Evolutionary conservation across 2,888 invertebrate genomes (phyloP), one percentile per base, ranked within the genome.

Genomic region (Melinopterus prodromus): DNA sequence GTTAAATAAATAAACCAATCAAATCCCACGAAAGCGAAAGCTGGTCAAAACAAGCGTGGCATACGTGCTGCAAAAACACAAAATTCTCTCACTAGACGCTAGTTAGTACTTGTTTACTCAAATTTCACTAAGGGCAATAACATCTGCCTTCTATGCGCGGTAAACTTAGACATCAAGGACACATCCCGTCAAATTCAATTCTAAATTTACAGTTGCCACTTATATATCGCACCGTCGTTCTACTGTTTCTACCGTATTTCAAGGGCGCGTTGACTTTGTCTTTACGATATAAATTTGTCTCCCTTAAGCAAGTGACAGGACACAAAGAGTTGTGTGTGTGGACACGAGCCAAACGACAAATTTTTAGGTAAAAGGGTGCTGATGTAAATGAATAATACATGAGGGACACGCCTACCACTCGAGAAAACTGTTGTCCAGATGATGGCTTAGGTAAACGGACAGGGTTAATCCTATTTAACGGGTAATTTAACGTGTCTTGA

Each of bases 111-210:
- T 53, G 53, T 53, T 53, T 53, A 7, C 53, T 53, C 7, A 53
- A 53, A 53, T 53, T 53, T 53, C 53, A 53, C 53, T 53, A 53
- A 53, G 53, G 53, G 53, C 53, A 53, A 53, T 53, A 53, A 53
- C 53, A 53, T 53, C 53, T 53, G 53, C 53, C 53, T 53, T 53
- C 53, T 53, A 53, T 7, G 2, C 53, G 53, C 5, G 26, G 2
- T 53, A 53, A 3, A 53, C 53, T 53, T 53, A 53, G 53, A 1
- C 53, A 12, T 53, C 53, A 53, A 53, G 53, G 53, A 53, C 53
- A 53, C 7, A 7, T 9, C 53, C 53, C 53, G 53, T 53, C 53
- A 53, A 53, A 53, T 53, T 53, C 53, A 12, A 53, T 53, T 53
- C 53, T 53, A 53, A 53, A 53, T 53, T 53, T 53, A 53, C 53